A percentile compares a stretch with the other conserved stretches of the same genome.
Evolutionary conservation across 2,888 invertebrate genomes (phyloP).

Genomic region (Habrosyne pyritoides): DNA sequence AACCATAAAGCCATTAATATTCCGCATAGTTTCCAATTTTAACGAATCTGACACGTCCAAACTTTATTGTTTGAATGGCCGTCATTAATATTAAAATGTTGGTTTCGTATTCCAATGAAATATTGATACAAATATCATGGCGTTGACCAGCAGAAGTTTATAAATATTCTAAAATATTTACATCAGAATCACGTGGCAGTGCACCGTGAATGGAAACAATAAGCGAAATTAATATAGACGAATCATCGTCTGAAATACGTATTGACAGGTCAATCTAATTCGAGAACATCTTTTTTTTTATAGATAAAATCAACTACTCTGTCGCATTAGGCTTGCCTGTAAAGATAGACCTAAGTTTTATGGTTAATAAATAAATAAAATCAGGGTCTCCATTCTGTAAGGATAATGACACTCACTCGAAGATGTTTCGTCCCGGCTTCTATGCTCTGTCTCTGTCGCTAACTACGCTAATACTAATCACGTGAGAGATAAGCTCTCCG

Average conservation of each 20-base stretch:
- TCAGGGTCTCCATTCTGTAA: too few relatives aligned
- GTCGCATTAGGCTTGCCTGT: too few relatives aligned
- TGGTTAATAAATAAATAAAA: too few relatives aligned
- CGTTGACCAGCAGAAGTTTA: background rate
- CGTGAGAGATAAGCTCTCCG: too few relatives aligned
- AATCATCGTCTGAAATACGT: background rate
- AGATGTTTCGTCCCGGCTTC: too few relatives aligned
- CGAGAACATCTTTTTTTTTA: too few relatives aligned
- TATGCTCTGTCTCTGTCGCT: too few relatives aligned
- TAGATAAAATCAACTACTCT: too few relatives aligned
- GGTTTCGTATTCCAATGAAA: slow-evolving; percentile 14
- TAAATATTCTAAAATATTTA: background rate
- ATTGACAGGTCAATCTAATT: too few relatives aligned
- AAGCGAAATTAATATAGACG: background rate
- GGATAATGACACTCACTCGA: too few relatives aligned
- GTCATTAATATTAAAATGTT: slow-evolving; percentile 33
- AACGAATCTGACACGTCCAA: slow-evolving; percentile 12
- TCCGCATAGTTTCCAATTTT: slow-evolving; percentile 24
- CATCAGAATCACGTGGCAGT: background rate
- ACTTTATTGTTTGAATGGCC: slow-evolving; percentile 19
- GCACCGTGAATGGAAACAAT: background rate
- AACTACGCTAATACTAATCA: too few relatives aligned
- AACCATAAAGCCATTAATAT: slow-evolving; percentile 15
- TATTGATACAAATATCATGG: slow-evolving; percentile 1
- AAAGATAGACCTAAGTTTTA: too few relatives aligned